Conservation (phyloP, 2,797 vertebrate genomes). For the Gadopsis marmoratus region DNA sequence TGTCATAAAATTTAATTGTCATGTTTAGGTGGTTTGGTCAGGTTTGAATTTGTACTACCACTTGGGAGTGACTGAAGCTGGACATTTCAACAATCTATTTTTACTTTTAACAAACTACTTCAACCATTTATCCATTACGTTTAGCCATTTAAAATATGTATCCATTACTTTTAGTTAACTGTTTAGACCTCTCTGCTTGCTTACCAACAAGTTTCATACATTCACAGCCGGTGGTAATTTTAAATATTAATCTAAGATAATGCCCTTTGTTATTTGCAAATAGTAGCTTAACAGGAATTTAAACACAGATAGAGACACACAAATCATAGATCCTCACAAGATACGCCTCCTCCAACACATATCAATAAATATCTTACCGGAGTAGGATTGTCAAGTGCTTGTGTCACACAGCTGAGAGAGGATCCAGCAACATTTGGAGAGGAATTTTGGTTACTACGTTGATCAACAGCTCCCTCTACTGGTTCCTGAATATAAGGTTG, state of each 20-base stretch:
- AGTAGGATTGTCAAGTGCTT: not conserved
- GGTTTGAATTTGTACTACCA: not conserved
- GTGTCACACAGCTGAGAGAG: not conserved
- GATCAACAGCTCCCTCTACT: slow-evolving; percentile 36
- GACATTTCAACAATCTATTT: not conserved
- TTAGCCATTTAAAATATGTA: too few species aligned
- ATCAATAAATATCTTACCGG: slow-evolving; percentile 42
- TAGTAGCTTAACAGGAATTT: not conserved
- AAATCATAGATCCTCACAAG: not conserved
- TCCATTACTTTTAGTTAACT: too few species aligned
- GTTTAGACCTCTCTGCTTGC: not conserved
- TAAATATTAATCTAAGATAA: not conserved
- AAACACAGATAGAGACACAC: not conserved
- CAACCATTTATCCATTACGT: not conserved
- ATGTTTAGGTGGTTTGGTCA: too few species aligned
- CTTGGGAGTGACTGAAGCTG: not conserved
- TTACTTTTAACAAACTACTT: not conserved
- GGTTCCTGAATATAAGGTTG: slow-evolving; percentile 8
- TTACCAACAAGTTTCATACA: not conserved
- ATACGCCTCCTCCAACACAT: not conserved
- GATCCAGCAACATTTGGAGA: not conserved
- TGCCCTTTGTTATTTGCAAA: rapidly evolving
- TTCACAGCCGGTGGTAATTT: too few species aligned
- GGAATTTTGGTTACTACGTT: not conserved
- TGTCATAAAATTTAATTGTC: too few species aligned